Base-by-base conservation (phyloP, 30 jellyfish, hydroid and myxozoan genomes). In the Aurelia coerulea region DNA sequence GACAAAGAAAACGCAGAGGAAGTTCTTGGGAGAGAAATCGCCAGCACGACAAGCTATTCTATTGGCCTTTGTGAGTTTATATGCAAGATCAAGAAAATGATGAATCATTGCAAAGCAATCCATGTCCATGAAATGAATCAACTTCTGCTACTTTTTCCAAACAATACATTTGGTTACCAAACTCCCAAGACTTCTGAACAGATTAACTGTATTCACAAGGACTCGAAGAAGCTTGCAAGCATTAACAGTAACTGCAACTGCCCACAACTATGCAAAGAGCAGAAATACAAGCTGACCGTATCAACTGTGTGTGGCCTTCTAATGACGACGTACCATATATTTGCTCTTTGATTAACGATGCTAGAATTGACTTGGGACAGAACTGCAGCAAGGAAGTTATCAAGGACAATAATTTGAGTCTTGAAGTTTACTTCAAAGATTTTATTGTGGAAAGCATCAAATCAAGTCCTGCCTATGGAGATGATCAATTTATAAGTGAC, bases 361-460 rank as follows among this genome's bases (percentile, higher is more conserved):
- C 10, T 46, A 46, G 1, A 2, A 46, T 46, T 13, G 3, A 4
- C 5, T 41, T 5, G 39, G 66, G 52, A 31, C 10, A 42, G 33
- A 65, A 64, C 80, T 79, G 89, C 74, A 64, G 80, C 5, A 53
- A 32, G 41, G 73, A 65, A 18, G 52, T 13, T 9, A 5, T 79
- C 9, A 46, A 79, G 12, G 17, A 41, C n/a, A 79, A 74, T 52
- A 63, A 66, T 2, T 59, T 85, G 19, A 60, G 68, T 1, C 66
- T 65, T 41, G 50, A 85, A 19, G 58, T 85, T 8, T 74, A 85
- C 66, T 73, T 4, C 62, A 31, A 73, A 15, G 94, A 85, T 29
- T 74, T 85, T 62, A 74, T 77, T n/a, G 88, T 85, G 34, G 88
- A 85, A 75, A 67, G 75, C 13, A 67, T 78, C 51, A 67, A 58